These are phyloP conservation scores for Pantelozetes paolii DNA, from an alignment of 2,888 invertebrate species.

Conservation along the genomic window DNA sequence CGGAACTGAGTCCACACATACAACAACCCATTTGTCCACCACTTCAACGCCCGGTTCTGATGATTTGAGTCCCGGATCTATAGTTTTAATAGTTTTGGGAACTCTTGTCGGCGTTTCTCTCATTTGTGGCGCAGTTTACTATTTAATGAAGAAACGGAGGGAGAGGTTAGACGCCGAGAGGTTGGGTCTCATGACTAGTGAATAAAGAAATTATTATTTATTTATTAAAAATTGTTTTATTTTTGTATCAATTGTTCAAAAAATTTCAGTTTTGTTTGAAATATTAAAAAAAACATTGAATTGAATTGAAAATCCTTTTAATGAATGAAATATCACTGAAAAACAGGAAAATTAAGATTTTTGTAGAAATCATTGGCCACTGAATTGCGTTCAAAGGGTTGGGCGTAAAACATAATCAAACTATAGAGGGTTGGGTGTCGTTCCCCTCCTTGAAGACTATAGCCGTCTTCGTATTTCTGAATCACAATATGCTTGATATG, in stretches of 20 bases:
- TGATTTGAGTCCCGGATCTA: background rate
- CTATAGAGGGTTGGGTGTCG: slow-evolving; percentile 66
- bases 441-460: slow-evolving; percentile 73
- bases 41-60: background rate
- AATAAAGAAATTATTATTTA: background rate
- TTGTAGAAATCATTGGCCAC: background rate
- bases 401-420: slow-evolving; percentile 85
- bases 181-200: background rate
- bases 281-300: background rate
- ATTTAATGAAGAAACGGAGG: background rate
- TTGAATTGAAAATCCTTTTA: background rate
- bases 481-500: slow-evolving; percentile 89
- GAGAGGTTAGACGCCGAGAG: background rate
- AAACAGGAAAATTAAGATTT: background rate
- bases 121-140: background rate
- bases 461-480: slow-evolving; percentile 76
- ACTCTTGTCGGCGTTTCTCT: background rate
- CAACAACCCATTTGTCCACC: background rate
- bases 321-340: background rate
- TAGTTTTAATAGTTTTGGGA: background rate
- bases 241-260: background rate
- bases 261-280: background rate
- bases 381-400: slow-evolving; percentile 61
- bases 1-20: background rate
- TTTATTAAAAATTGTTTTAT: background rate